phyloP scores from a whole-genome alignment of 2,113 vertebrate genomes.

The Bufo gargarizans region DNA sequence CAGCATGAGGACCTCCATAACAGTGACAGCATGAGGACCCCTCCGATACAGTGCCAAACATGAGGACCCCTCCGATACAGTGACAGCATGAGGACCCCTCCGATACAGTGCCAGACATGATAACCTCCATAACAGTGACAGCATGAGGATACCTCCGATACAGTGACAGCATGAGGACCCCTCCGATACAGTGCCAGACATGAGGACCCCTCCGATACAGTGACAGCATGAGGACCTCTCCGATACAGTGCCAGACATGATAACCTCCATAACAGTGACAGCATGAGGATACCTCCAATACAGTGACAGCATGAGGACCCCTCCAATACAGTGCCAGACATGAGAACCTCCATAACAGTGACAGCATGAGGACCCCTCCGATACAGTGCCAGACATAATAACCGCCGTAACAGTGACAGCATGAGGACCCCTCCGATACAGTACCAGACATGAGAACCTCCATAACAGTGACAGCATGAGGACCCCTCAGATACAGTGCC shows the following conservation, averaged over 20 bases:
- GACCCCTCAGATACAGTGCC: background rate
- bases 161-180: background rate
- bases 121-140: background rate
- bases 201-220: background rate
- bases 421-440: background rate
- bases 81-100: fast-evolving
- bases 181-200: background rate
- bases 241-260: background rate
- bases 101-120: background rate
- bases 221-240: background rate
- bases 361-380: background rate
- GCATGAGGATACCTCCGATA: background rate
- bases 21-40: background rate
- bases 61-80: background rate
- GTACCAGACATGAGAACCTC: background rate
- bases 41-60: background rate
- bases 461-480: background rate
- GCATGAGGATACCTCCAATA: background rate
- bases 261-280: background rate
- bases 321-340: background rate
- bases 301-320: background rate
- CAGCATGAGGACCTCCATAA: background rate
- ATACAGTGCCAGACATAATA: background rate
- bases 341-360: background rate
- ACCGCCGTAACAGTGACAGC: background rate